These are phyloP conservation scores for Linhomoeus sp. DNA, from an alignment of 2,888 invertebrate genomes.

Conservation along the genomic window DNA sequence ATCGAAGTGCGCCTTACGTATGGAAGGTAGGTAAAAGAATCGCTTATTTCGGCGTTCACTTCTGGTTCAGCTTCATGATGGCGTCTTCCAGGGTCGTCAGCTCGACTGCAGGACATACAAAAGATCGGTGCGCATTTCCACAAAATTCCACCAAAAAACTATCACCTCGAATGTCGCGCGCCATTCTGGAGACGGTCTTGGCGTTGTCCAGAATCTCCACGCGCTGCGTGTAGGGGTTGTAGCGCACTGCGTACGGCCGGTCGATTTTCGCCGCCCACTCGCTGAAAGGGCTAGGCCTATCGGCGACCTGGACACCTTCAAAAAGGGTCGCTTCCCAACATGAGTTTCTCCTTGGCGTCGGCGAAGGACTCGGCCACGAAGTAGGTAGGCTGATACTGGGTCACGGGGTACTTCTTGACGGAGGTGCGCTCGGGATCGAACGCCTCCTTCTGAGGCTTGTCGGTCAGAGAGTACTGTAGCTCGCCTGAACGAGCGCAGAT, in stretches of 20 bases:
- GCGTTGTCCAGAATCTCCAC: conserved; percentile 80
- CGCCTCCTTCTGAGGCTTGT: conserved; percentile 40
- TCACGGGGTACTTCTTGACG: conserved; percentile 81
- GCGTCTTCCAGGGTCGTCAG: conserved; percentile 21
- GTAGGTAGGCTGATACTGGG: conserved; percentile 87
- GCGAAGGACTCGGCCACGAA: conserved; percentile 87
- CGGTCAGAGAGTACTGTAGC: conserved; percentile 67
- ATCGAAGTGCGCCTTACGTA: no score
- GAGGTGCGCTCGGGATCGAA: conserved; percentile 78
- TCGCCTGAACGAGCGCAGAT: conserved; percentile 42
- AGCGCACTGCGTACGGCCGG: conserved; percentile 86
- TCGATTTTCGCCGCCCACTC: conserved; percentile 77
- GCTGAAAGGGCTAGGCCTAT: no score
- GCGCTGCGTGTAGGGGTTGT: conserved; percentile 77
- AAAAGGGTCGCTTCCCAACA: conserved; percentile 42
- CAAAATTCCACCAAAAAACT: no score
- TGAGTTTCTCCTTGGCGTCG: conserved; percentile 85
- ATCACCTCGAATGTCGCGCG: conserved; percentile 36
- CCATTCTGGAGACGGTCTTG: conserved; percentile 60
- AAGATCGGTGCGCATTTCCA: no score
- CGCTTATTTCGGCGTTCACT: no score
- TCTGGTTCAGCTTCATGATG: conserved; percentile 9
- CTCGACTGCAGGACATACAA: conserved; percentile 16
- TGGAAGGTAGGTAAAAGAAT: no score
- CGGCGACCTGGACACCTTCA: no score